These are phyloP conservation scores for Haliclona indistincta DNA, from an alignment of 37 sponge, comb jelly and placozoan genomes.

Conservation along the genomic window DNA sequence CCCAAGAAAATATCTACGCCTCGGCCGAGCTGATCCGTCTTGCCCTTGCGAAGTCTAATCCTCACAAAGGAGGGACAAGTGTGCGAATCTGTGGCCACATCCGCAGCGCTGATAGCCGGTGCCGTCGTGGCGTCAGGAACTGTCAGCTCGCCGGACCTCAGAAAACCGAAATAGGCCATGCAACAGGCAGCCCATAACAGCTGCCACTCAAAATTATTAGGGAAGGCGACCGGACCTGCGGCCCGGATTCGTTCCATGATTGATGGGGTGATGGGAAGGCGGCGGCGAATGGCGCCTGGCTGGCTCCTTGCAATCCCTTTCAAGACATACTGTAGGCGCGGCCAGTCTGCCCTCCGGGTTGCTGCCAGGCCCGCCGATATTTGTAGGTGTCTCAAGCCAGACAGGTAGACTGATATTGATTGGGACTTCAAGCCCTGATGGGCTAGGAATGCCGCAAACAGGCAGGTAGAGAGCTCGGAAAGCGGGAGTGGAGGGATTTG, in stretches of 20 bases:
- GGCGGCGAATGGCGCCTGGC: background rate
- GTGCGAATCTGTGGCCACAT: slow-evolving; percentile 20
- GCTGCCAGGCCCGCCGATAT: slow-evolving; percentile 7
- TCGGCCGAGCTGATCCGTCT: slow-evolving; percentile 24
- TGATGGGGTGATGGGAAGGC: slow-evolving; percentile 23
- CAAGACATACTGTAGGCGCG: slow-evolving; percentile 16
- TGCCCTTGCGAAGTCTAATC: slow-evolving; percentile 6
- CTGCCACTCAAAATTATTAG: background rate
- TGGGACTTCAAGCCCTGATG: too few relatives aligned
- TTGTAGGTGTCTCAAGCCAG: slow-evolving; percentile 28
- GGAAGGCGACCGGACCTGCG: background rate
- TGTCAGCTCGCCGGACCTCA: slow-evolving; percentile 26
- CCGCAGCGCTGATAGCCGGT: background rate
- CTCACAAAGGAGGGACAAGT: background rate
- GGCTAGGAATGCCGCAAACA: too few relatives aligned
- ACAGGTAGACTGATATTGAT: slow-evolving; percentile 38
- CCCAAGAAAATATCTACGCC: slow-evolving; percentile 21
- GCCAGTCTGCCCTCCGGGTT: background rate
- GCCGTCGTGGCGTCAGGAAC: slow-evolving; percentile 24
- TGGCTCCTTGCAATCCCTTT: slow-evolving; percentile 17
- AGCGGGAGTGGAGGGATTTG: slow-evolving; percentile 20
- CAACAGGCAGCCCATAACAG: slow-evolving; percentile 45
- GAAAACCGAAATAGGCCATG: slow-evolving; percentile 28
- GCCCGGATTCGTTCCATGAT: background rate
- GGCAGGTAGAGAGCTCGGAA: too few relatives aligned